Conservation (phyloP, 2,797 vertebrate species). For the Cynopterus sphinx region DNA sequence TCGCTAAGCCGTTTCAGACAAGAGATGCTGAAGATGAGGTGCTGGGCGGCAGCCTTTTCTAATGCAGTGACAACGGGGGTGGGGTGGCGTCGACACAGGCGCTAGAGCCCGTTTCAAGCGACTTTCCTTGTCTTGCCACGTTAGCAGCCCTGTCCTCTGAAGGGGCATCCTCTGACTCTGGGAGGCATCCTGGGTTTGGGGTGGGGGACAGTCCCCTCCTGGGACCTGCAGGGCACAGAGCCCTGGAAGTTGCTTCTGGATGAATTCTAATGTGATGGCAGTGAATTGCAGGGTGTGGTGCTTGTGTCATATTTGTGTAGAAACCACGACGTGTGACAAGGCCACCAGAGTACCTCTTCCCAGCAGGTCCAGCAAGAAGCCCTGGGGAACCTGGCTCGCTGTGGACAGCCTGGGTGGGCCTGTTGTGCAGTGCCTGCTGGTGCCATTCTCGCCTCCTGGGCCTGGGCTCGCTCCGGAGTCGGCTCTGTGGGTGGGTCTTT, state of each 20-base stretch:
- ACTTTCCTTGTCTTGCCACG: neutral
- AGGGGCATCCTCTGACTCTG: neutral
- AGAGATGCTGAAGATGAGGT: neutral
- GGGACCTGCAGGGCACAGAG: neutral
- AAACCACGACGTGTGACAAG: neutral
- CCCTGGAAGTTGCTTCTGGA: neutral
- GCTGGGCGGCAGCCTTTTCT: neutral
- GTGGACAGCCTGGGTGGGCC: rapidly evolving
- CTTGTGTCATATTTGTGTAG: neutral
- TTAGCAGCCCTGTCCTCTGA: neutral
- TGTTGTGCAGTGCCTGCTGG: rapidly evolving
- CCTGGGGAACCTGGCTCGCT: rapidly evolving
- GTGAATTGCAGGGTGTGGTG: neutral
- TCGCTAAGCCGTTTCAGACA: neutral
- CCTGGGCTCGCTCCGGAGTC: neutral
- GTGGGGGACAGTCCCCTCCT: neutral
- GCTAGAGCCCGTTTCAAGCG: neutral
- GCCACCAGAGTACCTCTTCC: neutral
- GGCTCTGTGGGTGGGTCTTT: neutral
- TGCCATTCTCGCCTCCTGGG: neutral
- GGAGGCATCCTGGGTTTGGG: neutral
- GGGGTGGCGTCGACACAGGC: neutral
- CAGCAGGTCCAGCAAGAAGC: neutral
- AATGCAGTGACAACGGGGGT: neutral
- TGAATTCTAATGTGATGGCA: neutral